A percentile compares a stretch with the other conserved stretches of the same genome.
phyloP scores from a whole-genome alignment of 2,888 invertebrate genomes.

The Palloptera scutellata region DNA sequence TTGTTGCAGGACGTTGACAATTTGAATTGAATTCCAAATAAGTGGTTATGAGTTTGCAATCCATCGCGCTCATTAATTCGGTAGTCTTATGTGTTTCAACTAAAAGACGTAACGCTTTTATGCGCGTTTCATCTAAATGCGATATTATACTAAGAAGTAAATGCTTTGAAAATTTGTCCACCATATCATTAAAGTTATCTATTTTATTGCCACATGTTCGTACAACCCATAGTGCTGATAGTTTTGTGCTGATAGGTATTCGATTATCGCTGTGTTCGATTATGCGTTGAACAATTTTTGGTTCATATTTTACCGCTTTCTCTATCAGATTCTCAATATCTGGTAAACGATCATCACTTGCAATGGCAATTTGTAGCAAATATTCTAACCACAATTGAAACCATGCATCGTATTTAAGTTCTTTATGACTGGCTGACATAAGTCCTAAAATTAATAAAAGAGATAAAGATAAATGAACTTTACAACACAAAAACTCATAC shows the following conservation, averaged over 20 bases:
- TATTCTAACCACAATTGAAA: constrained; percentile 65
- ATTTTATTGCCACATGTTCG: constrained; percentile 65
- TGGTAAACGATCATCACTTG: constrained; percentile 45
- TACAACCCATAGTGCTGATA: constrained; percentile 58
- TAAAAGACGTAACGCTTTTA: constrained; percentile 74
- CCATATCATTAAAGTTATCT: constrained; percentile 45
- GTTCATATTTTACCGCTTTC: constrained; percentile 55
- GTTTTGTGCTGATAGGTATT: constrained; percentile 55
- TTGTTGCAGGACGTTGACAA: constrained; percentile 72
- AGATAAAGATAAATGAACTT: too few species aligned
- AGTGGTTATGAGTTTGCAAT: constrained; percentile 70
- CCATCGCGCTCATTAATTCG: constrained; percentile 69
- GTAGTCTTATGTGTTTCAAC: constrained; percentile 80
- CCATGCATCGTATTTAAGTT: constrained; percentile 63
- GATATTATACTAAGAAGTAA: constrained; percentile 67
- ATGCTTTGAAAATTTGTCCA: constrained; percentile 67
- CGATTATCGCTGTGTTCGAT: constrained; percentile 34
- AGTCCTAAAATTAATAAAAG: constrained; percentile 50
- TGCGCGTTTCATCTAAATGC: constrained; percentile 68
- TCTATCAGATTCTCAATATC: constrained; percentile 53
- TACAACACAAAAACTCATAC: neutral
- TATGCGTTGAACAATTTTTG: constrained; percentile 48
- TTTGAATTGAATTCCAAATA: constrained; percentile 76
- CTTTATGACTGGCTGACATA: constrained; percentile 65
- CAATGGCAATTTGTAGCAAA: constrained; percentile 45